phyloP scores from a whole-genome alignment of 2,888 invertebrate species.

The Ptychoptera albimana region DNA sequence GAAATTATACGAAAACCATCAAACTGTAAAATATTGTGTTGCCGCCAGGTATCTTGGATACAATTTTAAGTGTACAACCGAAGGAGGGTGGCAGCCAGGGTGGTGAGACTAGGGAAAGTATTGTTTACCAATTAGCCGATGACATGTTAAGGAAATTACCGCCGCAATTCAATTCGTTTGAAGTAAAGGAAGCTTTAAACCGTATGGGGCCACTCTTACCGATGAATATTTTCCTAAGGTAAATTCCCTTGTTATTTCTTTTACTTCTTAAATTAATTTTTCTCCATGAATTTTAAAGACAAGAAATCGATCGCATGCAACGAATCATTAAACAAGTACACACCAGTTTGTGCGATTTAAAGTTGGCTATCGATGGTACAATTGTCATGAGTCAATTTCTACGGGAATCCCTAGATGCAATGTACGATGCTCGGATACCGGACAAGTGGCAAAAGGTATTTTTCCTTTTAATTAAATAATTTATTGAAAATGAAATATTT shows the following conservation, averaged over 20 bases:
- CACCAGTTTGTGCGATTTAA: slow-evolving; percentile 70
- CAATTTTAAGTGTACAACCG: slow-evolving; percentile 91
- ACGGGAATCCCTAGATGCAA: slow-evolving; percentile 77
- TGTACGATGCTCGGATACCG: slow-evolving; percentile 93
- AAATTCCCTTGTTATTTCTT: slow-evolving; percentile 1
- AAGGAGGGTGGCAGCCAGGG: slow-evolving; percentile 85
- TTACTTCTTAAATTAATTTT: background rate
- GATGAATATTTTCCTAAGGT: slow-evolving; percentile 86
- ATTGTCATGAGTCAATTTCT: slow-evolving; percentile 91
- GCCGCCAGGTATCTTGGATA: slow-evolving; percentile 59
- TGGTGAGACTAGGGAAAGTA: slow-evolving; percentile 83
- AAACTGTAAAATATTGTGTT: slow-evolving; percentile 2
- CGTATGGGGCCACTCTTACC: slow-evolving; percentile 87
- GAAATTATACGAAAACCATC: background rate
- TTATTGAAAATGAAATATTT: no score
- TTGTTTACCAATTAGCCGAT: slow-evolving; percentile 80
- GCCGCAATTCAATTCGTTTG: slow-evolving; percentile 71
- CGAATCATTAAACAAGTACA: slow-evolving; percentile 66
- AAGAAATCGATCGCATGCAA: slow-evolving; percentile 72
- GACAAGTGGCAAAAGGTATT: slow-evolving; percentile 75
- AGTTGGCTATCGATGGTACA: slow-evolving; percentile 91
- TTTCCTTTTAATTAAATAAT: no score
- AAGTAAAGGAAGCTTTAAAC: slow-evolving; percentile 74
- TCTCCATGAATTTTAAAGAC: slow-evolving; percentile 27
- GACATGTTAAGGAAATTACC: slow-evolving; percentile 85